Base-by-base conservation (phyloP, 2,888 invertebrate genomes). In the Eucera pruinosa region DNA sequence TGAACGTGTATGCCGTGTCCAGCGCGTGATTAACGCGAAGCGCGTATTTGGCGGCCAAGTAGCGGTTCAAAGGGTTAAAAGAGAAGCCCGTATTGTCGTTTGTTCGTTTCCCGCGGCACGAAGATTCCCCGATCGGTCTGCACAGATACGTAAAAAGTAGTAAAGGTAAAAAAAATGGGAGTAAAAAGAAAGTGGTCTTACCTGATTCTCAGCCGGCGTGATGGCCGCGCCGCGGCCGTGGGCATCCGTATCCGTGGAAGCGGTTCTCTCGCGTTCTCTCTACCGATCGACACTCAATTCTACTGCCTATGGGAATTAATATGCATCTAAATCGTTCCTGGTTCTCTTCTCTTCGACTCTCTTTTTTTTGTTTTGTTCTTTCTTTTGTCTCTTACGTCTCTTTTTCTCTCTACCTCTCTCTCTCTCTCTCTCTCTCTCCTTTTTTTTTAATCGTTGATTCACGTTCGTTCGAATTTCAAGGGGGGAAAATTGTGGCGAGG, bases 291-390 rank as follows among this genome's bases (percentile, higher is more conserved):
- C 82, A 82, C 85, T 85, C 82, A 81, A 84, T 76, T 84, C 82
- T 84, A 85, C 85, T 82, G 85, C 85, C 80, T 84, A 85, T 84
- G 75, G 73, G 81, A 83, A 81, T 86, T 84, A 86, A 85, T 85
- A 83, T 83, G 83, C 81, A 65, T 85, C 85, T 84, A 82, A 84
- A 80, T 83, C 78, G 80, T 82, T 73, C 72, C 79, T 78, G 75
- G 64, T 79, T 78, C 55, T 77, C 76, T 65, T 77, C 52, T 71
- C 47, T 71, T 57, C 58, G 52, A 62, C 67, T 55, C 36, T 62
- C 30, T 54, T n/a, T n/a, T n/a, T n/a, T n/a, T n/a, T n/a, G n/a
- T n/a, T n/a, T n/a, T n/a, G n/a, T n/a, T n/a, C n/a, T 30, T 55
- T 61, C 43, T 54, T 43, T 54, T 39, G 30, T 61, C 23, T 4